Evolutionary conservation across 2,888 invertebrate species (phyloP), one percentile per base, ranked within the genome.

Genomic region (Dorcus parallelipipedus): DNA sequence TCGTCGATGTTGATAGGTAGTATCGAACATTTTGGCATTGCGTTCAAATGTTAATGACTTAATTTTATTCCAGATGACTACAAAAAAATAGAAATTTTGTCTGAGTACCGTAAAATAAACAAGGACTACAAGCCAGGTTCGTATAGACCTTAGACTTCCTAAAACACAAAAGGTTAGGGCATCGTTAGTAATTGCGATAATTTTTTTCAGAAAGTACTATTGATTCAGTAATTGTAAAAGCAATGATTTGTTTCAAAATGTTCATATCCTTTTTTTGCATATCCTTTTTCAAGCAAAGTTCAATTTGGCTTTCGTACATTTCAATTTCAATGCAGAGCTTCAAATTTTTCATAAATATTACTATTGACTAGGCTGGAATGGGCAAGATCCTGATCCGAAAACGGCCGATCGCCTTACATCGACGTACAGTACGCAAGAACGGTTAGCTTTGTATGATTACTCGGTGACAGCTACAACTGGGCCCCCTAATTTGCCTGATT

Each of bases 381-480:
- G 77, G 49, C 66, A 72, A 56, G 74, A 74, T 60, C 68, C 71
- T 9, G 75, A 77, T 67, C 78, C 78, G 26, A 71, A 71, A 67
- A 78, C 78, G n/a, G 67, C 76, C 10, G 73, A 77, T 63, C 68
- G 78, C 10, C 62, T 76, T 62, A 64, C 78, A 73, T 38, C 78
- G 2, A 76, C 79, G 6, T 85, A 79, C 75, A 80, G 83, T 0
- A 58, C 76, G 1, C 84, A 84, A 65, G 85, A 86, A 76, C 77
- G 85, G 7, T 73, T 82, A 23, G 83, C 81, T 7, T 73, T 86
- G 38, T 80, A 86, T 63, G 80, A 84, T 58, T 83, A 82, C 10
- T 81, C 81, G 20, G 78, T 83, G 42, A 70, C 71, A 42, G 68
- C 72, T 60, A 76, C 76, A 7, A 60, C 63, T 49, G 72, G 70